These are phyloP conservation scores for Stenodema calcarata DNA, from an alignment of 2,888 invertebrate species.

Conservation along the genomic window DNA sequence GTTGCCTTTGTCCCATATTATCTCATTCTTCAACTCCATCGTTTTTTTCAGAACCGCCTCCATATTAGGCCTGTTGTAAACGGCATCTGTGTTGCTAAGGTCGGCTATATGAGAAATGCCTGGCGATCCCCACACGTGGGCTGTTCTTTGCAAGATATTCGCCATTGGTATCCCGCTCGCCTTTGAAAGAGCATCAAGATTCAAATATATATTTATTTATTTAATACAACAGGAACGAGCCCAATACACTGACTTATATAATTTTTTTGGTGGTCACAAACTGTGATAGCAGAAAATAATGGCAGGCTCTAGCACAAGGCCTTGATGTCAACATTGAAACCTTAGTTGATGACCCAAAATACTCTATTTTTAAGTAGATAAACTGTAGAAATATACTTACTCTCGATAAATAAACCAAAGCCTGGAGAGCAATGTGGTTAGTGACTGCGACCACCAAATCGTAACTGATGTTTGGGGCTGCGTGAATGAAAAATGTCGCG, in stretches of 20 bases:
- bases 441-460: conserved; percentile 45
- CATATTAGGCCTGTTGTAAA: conserved; percentile 2
- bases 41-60: background rate
- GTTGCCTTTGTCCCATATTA: conserved; percentile 8
- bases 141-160: conserved; percentile 3
- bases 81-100: conserved; percentile 17
- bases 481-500: conserved; percentile 43
- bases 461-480: background rate
- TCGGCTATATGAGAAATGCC: conserved; percentile 31
- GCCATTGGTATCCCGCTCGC: conserved; percentile 24
- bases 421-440: conserved; percentile 34
- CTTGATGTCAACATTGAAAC: too few relatives aligned
- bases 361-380: too few relatives aligned
- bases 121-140: conserved; percentile 34
- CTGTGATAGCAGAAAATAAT: too few relatives aligned
- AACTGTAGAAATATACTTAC: too few relatives aligned
- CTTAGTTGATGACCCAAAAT: too few relatives aligned
- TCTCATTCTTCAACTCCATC: conserved; percentile 8
- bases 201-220: background rate
- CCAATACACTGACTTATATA: too few relatives aligned
- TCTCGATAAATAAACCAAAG: conserved; percentile 39
- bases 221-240: background rate
- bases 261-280: too few relatives aligned
- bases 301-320: too few relatives aligned
- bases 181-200: background rate